These are phyloP conservation scores for Odocoileus hemionus DNA, from an alignment of 2,113 vertebrate species.

Conservation along the genomic window DNA sequence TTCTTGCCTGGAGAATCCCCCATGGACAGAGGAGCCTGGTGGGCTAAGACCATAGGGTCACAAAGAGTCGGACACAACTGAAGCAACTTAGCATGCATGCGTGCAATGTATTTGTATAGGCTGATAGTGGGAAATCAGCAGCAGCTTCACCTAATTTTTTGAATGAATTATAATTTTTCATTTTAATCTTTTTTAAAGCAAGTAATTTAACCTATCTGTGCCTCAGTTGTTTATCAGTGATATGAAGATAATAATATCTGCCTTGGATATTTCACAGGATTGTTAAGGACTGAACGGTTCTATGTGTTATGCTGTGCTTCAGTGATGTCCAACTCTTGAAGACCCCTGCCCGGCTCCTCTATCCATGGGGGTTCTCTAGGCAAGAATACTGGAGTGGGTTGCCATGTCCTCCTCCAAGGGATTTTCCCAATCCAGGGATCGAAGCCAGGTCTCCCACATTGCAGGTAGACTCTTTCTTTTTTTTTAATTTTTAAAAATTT, in stretches of 20 bases:
- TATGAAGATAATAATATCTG: not conserved
- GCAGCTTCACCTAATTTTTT: not conserved
- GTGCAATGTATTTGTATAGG: not conserved
- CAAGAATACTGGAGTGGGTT: not conserved
- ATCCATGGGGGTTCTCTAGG: not conserved
- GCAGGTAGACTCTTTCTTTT: too few species aligned
- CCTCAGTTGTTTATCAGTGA: not conserved
- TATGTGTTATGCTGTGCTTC: not conserved
- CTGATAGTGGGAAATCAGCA: not conserved
- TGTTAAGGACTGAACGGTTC: not conserved
- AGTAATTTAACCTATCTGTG: not conserved
- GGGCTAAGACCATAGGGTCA: not conserved
- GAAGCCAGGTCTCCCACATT: too few species aligned
- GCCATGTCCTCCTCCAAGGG: not conserved
- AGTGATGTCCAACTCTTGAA: rapidly evolving
- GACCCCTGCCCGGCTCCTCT: not conserved
- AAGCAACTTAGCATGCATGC: not conserved
- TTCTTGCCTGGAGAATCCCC: not conserved
- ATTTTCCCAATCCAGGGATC: not conserved
- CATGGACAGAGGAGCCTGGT: not conserved
- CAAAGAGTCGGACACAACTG: rapidly evolving
- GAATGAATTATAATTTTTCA: slow-evolving; percentile 22
- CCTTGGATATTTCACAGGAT: not conserved
- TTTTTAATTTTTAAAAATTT: too few species aligned
- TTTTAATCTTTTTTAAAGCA: not conserved